Base-by-base conservation (phyloP, 2,888 invertebrate species). In the Liopterus haemorrhoidalis region DNA sequence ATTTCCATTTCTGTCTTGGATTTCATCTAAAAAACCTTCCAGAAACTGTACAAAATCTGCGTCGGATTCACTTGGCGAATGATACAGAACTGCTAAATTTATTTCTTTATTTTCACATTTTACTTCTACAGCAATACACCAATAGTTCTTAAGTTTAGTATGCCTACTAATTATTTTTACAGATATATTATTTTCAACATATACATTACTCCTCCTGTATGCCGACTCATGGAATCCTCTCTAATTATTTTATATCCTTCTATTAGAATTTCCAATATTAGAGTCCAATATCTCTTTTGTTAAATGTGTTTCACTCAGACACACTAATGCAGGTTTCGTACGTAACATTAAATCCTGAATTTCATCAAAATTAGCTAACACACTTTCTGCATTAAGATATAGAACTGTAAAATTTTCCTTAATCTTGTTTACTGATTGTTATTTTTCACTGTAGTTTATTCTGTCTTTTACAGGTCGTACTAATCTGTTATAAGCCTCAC, bases 401-500 rank as follows among this genome's bases (percentile, higher is more conserved):
- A n/a, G 14, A 12, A 9, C 14, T 12, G 16, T 32, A 14, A 3
- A 12, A 15, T 32, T 15, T 14, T 32, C 15, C 32, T 14, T 9
- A 5, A 15, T 15, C 9, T 32, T 14, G 5, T 15, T 12, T 18
- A 15, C 8, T 32, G 15, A 32, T 14, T 32, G 32, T 18, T 32
- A 32, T 15, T 32, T 14, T 14, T 9, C 5, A 32, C n/a, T n/a
- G n/a, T 32, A 32, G 16, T 14, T 32, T 6, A 14, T 15, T 32
- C 16, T 32, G 16, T 15, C 16, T 14, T 14, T 32, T 5, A 32
- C 5, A 5, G 9, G 16, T 14, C 4, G 4, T 14, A 14, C 5
- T 32, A 14, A 15, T 32, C 32, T 32, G 12, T 32, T 32, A 32
- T 32, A 32, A 12, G 16, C 32, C 16, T 14, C 14, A 14, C 32